These are phyloP conservation scores for Abrostola tripartita DNA, from an alignment of 2,888 invertebrate genomes.

Conservation along the genomic window DNA sequence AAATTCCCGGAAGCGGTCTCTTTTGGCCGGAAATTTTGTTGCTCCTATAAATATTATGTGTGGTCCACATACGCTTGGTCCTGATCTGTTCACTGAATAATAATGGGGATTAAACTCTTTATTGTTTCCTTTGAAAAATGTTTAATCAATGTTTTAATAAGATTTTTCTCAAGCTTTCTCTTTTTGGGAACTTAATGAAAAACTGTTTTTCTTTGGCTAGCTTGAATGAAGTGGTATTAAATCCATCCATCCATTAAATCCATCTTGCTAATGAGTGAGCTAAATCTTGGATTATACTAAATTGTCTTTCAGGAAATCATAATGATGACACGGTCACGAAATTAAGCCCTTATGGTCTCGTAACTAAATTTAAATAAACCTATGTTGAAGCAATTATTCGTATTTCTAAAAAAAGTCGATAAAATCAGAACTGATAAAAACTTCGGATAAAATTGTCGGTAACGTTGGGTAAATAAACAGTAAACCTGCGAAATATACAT, in stretches of 20 bases:
- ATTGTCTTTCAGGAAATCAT: no score
- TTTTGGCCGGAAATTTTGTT: conserved; percentile 40
- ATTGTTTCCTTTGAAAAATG: not conserved
- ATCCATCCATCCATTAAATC: no score
- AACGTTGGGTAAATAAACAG: conserved; percentile 36
- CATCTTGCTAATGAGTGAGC: no score
- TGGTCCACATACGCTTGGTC: conserved; percentile 4
- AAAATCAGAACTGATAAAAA: conserved; percentile 18
- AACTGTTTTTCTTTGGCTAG: no score
- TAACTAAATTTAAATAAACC: no score
- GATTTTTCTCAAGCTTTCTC: no score
- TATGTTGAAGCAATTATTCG: no score
- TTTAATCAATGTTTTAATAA: not conserved
- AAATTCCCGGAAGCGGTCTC: conserved; percentile 49
- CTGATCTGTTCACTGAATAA: conserved; percentile 15
- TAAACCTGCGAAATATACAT: conserved; percentile 27
- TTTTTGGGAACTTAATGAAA: no score
- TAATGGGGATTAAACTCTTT: conserved; percentile 3
- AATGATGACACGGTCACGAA: no score
- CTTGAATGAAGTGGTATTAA: no score
- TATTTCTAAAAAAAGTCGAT: conserved; percentile 20
- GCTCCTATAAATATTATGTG: conserved; percentile 31
- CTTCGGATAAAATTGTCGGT: conserved; percentile 27
- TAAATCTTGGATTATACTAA: no score
- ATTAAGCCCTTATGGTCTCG: no score